A percentile compares a stretch with the other conserved stretches of the same genome.
Conservation (phyloP, 2,888 invertebrate genomes). For the Dasypolia templi region DNA sequence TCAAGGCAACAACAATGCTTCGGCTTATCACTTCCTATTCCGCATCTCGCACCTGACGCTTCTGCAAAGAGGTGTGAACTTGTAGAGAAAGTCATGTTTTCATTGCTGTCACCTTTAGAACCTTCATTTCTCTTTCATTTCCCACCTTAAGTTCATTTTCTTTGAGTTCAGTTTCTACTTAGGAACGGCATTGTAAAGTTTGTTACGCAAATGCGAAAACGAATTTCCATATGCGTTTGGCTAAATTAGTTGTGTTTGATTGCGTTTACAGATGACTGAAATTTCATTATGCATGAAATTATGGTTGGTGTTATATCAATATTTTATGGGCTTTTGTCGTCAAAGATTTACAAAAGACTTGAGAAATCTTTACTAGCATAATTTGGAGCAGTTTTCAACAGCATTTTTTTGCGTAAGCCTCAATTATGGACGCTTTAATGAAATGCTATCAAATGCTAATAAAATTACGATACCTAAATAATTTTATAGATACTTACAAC, state of each 20-base stretch:
- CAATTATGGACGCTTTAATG: neutral
- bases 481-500: neutral
- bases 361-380: neutral
- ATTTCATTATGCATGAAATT: slow-evolving; percentile 39
- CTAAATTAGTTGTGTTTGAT: slow-evolving; percentile 34
- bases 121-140: slow-evolving; percentile 22
- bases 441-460: neutral
- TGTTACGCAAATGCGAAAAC: slow-evolving; percentile 46
- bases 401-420: neutral
- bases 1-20: slow-evolving; percentile 60
- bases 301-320: slow-evolving; percentile 39
- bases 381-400: neutral
- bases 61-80: slow-evolving; percentile 82
- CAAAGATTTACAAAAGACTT: neutral
- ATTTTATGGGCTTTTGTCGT: slow-evolving; percentile 12
- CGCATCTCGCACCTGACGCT: slow-evolving; percentile 63
- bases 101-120: slow-evolving; percentile 60
- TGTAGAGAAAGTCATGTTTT: slow-evolving; percentile 75
- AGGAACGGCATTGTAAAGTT: slow-evolving; percentile 30
- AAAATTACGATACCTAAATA: neutral
- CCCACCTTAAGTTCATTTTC: slow-evolving; percentile 31
- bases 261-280: slow-evolving; percentile 28
- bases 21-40: slow-evolving; percentile 71
- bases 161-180: slow-evolving; percentile 43
- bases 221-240: slow-evolving; percentile 45